These are phyloP conservation scores for Ecdyonurus torrentis DNA, from an alignment of 2,888 invertebrate genomes.

Conservation along the genomic window DNA sequence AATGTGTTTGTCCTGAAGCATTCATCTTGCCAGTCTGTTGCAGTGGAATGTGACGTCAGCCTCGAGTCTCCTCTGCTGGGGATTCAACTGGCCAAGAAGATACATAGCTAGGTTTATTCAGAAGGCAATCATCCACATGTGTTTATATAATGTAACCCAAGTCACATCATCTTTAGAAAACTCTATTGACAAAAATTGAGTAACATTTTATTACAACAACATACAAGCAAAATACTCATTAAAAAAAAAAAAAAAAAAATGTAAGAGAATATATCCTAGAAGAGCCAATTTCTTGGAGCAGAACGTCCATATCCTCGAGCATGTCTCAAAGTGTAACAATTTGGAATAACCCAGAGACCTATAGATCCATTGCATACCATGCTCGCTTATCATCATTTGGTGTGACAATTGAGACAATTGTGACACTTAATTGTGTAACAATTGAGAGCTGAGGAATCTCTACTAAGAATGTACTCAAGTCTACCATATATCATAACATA, in stretches of 20 bases:
- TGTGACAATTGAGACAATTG: too few species aligned
- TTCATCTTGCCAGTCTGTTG: constrained; percentile 94
- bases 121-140: constrained; percentile 78
- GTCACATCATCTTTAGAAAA: constrained; percentile 83
- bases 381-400: constrained; percentile 89
- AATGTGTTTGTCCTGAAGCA: constrained; percentile 95
- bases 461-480: constrained; percentile 82
- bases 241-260: not conserved
- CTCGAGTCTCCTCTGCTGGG: constrained; percentile 51
- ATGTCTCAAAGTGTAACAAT: constrained; percentile 82
- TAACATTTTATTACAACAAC: too few species aligned
- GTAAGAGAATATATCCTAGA: too few species aligned
- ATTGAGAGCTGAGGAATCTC: constrained; percentile 84
- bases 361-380: constrained; percentile 92
- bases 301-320: constrained; percentile 86
- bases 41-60: constrained; percentile 83
- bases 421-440: too few species aligned
- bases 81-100: constrained; percentile 71
- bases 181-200: constrained; percentile 32
- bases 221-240: not conserved
- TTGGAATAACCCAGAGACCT: constrained; percentile 77
- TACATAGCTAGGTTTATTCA: constrained; percentile 91
- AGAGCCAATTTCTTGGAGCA: constrained; percentile 88
- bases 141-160: constrained; percentile 78
- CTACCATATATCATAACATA: constrained; percentile 99